Conservation (phyloP, 23 tunicate species). For the Clavelina lepadiformis region DNA sequence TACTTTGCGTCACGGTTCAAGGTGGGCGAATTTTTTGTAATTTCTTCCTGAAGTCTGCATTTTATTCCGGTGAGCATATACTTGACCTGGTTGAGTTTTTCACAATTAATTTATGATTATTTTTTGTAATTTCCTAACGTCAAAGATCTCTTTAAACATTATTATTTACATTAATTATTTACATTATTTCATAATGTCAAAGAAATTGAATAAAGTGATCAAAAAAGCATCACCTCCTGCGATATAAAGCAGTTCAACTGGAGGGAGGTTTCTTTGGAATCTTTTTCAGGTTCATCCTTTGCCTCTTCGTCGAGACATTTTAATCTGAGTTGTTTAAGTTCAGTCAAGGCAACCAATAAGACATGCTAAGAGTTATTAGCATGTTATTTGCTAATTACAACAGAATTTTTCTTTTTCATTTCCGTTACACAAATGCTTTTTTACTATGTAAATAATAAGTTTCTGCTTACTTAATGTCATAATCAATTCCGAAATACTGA, state of each 20-base stretch:
- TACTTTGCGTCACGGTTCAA: slow-evolving; percentile 83
- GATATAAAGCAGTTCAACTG: slow-evolving; percentile 91
- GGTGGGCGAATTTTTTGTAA: slow-evolving; percentile 68
- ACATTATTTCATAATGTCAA: background rate
- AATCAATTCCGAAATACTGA: slow-evolving; percentile 87
- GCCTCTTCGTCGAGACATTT: slow-evolving; percentile 88
- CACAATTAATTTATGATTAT: background rate
- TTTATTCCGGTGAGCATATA: slow-evolving; percentile 92
- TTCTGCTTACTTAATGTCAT: slow-evolving; percentile 52
- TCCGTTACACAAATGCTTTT: no score
- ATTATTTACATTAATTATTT: background rate
- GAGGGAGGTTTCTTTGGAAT: slow-evolving; percentile 45
- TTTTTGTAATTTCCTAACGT: background rate
- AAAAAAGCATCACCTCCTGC: slow-evolving; percentile 49
- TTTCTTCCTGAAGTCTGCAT: slow-evolving; percentile 55
- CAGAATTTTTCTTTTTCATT: no score
- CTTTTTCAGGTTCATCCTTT: slow-evolving; percentile 56
- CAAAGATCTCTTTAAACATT: background rate
- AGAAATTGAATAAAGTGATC: background rate
- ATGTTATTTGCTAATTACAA: no score
- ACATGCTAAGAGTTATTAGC: no score
- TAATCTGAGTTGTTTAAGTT: slow-evolving; percentile 8
- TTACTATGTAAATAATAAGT: no score
- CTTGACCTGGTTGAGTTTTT: slow-evolving; percentile 43
- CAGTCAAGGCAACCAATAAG: no score